phyloP scores from a whole-genome alignment of 2,797 vertebrate species.

The Adrianichthys oophorus region DNA sequence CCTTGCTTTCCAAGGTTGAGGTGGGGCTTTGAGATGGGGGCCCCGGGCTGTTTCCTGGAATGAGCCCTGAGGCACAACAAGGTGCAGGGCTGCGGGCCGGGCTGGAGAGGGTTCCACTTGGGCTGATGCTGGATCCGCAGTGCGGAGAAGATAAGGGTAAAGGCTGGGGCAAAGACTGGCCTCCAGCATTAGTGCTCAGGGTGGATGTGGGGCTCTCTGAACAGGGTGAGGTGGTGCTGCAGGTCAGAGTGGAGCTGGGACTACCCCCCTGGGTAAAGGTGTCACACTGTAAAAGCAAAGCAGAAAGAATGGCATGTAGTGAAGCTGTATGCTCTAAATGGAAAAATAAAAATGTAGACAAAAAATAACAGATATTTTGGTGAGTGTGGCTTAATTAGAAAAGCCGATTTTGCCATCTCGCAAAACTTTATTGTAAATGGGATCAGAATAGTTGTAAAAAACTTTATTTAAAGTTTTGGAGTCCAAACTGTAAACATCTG shows the following conservation, averaged over 20 bases:
- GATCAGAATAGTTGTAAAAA: too few species aligned
- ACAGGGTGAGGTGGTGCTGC: constrained; percentile 91
- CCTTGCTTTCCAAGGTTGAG: constrained; percentile 96
- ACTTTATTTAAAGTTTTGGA: too few species aligned
- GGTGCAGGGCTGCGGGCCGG: constrained; percentile 33
- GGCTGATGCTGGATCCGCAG: constrained; percentile 51
- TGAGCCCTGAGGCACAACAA: constrained; percentile 49
- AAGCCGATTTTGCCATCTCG: too few species aligned
- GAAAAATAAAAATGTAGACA: background rate
- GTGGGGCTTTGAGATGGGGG: constrained; percentile 88
- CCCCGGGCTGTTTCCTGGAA: constrained; percentile 74
- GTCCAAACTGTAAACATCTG: too few species aligned
- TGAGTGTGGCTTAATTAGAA: too few species aligned
- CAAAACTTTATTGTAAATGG: too few species aligned
- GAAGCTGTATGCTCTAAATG: background rate
- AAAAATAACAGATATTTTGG: background rate
- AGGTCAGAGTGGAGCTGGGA: constrained; percentile 91
- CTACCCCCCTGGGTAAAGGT: constrained; percentile 83
- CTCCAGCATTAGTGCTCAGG: constrained; percentile 79
- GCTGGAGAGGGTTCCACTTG: constrained; percentile 59
- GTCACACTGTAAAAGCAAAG: constrained; percentile 72
- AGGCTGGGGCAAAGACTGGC: constrained; percentile 46
- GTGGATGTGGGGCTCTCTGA: constrained; percentile 92
- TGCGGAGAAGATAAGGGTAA: constrained; percentile 43
- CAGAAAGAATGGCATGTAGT: background rate